Conservation (phyloP, 2,797 vertebrate species). For the Halcyon chelicuti region DNA sequence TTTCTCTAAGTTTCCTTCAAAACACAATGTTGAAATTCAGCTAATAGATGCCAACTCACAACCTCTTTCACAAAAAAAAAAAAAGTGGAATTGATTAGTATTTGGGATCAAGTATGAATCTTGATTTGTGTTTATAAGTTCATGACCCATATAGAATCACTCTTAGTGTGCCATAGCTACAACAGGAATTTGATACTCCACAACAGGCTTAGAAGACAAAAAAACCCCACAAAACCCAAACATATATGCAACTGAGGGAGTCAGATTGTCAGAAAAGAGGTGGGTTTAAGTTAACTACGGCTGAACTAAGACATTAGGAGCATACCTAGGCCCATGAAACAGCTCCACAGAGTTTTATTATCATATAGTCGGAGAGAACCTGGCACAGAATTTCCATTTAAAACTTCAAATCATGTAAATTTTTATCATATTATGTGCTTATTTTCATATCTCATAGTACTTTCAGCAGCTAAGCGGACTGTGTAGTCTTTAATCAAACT, state of each 20-base stretch:
- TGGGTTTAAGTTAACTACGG: not conserved
- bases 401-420: not conserved
- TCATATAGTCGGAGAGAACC: not conserved
- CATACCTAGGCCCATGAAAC: not conserved
- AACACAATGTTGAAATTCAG: not conserved
- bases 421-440: not conserved
- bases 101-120: not conserved
- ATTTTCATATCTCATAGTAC: not conserved
- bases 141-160: not conserved
- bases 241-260: not conserved
- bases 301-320: not conserved
- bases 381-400: not conserved
- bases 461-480: not conserved
- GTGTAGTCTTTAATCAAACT: not conserved
- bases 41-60: not conserved
- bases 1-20: not conserved
- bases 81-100: not conserved
- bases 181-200: not conserved
- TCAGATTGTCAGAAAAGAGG: not conserved
- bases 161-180: not conserved
- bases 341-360: not conserved
- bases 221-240: not conserved
- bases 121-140: not conserved
- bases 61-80: not conserved
- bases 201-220: not conserved